Base-by-base conservation (phyloP, 2,113 vertebrate genomes). In the Hemibagrus wyckioides region DNA sequence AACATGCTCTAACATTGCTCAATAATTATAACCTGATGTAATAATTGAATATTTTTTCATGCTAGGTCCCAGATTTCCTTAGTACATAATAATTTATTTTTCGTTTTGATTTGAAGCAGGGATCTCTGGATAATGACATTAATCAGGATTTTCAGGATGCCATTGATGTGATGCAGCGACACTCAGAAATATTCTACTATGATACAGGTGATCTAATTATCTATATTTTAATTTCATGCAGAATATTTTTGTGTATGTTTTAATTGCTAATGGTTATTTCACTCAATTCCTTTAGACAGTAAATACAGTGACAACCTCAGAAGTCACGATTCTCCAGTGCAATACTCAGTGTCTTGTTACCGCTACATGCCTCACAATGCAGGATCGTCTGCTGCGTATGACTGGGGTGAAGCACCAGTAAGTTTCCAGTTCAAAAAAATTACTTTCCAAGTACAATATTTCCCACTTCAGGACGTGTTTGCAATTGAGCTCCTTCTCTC, bases 111-210 rank as follows among this genome's bases (percentile, higher is more conserved):
- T 84, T 61, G 84, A 88, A 92, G 21, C 91, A 99, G 97, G 94
- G 82, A 84, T 95, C 95, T 91, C 54, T 94, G 87, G 96, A 98
- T 71, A 95, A 93, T 80, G 97, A 99, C 33, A 92, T 96, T 63
- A 97, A 97, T 87, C 97, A 98, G 86, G 95, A 96, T 63, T 97
- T 98, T 23, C 95, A 98, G 92, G 98, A 99, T 91, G 97, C 97
- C 0, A 96, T 99, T 17, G 97, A 99, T 80, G 95, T 99, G n/a
- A 93, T 99, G 92, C 96, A 96, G 76, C 95, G 97, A n/a, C 96
- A 99, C 89, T 98, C 97, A 4, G 82, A 92, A 25, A 92, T 93
- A 82, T 92, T 94, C 30, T 94, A 95, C 88, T 95, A 93, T 3
- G 94, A 94, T 50, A 80, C 92, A 91, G 94, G 94, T 95, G 92